Evolutionary conservation across 2,113 vertebrate species (phyloP).

Genomic region (Fregata magnificens): DNA sequence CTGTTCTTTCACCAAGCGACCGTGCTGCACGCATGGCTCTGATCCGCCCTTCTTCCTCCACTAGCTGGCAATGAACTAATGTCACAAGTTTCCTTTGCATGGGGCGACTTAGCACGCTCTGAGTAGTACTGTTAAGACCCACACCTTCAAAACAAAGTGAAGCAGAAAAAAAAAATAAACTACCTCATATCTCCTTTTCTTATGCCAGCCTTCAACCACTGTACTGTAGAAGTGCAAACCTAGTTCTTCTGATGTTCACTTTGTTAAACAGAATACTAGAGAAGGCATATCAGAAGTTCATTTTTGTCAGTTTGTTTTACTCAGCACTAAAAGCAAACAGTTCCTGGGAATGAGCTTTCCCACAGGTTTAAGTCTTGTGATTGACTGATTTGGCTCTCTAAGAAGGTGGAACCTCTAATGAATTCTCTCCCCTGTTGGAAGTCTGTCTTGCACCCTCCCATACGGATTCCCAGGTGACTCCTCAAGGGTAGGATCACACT

Average conservation of each 20-base stretch:
- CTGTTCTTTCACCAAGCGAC: slow-evolving; percentile 93
- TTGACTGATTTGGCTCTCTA: not conserved
- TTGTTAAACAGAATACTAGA: not conserved
- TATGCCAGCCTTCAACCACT: not conserved
- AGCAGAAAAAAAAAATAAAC: not conserved
- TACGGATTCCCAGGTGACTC: not conserved
- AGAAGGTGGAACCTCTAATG: not conserved
- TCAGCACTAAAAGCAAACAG: not conserved
- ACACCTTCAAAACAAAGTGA: slow-evolving; percentile 80
- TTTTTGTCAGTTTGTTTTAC: not conserved
- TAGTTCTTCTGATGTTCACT: not conserved
- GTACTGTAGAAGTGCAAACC: not conserved
- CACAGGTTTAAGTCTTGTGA: not conserved
- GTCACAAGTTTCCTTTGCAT: slow-evolving; percentile 99
- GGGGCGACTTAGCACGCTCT: slow-evolving; percentile 95
- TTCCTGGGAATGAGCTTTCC: not conserved
- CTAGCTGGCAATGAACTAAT: slow-evolving; percentile 95
- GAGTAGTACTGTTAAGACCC: slow-evolving; percentile 92
- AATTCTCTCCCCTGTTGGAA: not conserved
- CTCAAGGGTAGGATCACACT: not conserved
- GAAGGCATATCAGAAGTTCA: not conserved
- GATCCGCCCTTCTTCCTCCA: slow-evolving; percentile 95
- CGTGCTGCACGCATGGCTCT: slow-evolving; percentile 96
- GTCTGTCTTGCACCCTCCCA: not conserved
- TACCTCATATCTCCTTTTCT: not conserved